Conservation (phyloP, 1,140 invertebrate species). For the Medauroidea extradentata region DNA sequence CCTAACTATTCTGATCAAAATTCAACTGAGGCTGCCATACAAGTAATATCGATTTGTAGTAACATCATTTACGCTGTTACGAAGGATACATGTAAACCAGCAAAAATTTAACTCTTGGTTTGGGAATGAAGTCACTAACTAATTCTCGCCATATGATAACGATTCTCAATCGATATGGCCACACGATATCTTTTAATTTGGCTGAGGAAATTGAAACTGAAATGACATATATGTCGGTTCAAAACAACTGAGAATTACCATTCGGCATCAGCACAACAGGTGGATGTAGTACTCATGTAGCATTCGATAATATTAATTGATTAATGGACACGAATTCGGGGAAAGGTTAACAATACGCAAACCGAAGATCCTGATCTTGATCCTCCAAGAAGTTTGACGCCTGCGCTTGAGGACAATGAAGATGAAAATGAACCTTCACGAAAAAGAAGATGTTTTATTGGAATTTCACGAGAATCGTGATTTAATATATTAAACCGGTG, state of each 20-base stretch:
- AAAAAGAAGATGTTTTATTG: too few species aligned
- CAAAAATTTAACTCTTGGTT: conserved; percentile 35
- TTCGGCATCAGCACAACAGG: too few species aligned
- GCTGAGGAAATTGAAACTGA: conserved; percentile 21
- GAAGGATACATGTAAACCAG: conserved; percentile 28
- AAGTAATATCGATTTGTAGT: conserved; percentile 34
- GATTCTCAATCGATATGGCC: conserved; percentile 37
- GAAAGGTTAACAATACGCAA: too few species aligned
- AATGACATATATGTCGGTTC: conserved; percentile 4
- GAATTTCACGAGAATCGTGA: too few species aligned
- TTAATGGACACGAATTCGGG: too few species aligned
- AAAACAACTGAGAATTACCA: conserved; percentile 1
- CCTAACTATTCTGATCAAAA: conserved; percentile 24
- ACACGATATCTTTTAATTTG: conserved; percentile 33
- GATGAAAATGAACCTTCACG: too few species aligned
- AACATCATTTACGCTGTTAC: conserved; percentile 33
- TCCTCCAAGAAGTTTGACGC: too few species aligned
- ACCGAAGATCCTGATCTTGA: too few species aligned
- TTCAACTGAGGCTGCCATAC: conserved; percentile 1
- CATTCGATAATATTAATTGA: too few species aligned
- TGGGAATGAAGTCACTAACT: conserved; percentile 35
- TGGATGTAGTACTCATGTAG: too few species aligned
- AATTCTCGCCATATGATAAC: conserved; percentile 31
- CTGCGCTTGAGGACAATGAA: conserved; percentile 2
- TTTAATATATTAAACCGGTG: too few species aligned